Base-by-base conservation (phyloP, 2,797 vertebrate species). In the Hozukius guyotensis region DNA sequence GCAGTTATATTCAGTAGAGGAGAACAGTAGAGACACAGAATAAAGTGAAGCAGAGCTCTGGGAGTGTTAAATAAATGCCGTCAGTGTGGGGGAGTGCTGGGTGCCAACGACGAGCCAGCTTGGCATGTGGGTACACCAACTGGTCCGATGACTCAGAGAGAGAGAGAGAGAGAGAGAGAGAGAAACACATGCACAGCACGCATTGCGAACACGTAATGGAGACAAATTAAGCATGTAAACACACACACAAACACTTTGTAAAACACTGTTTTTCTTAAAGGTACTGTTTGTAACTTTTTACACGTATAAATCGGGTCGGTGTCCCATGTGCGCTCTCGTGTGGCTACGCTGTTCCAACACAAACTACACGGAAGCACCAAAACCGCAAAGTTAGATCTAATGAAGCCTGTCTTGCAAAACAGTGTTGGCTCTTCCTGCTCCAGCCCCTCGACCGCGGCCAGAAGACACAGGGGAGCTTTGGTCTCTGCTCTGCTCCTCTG, bases 71-170 rank as follows among this genome's bases (percentile, higher is more conserved):
- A 82, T 75, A 73, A 70, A 77, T 55, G 74, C 2, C 64, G 78
- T 80, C 84, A 83, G 75, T 81, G 84, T 85, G 90, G 84, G 77
- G 83, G 90, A 87, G 86, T 73, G 80, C 80, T 72, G 75, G 87
- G 83, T 79, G 89, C 78, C 77, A 80, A 57, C 55, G 38, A 86
- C 80, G 70, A 90, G 83, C 76, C 81, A 83, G 85, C 46, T 74
- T 89, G 92, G 83, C 84, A 93, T 90, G 93, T 94, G 92, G 93
- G 88, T 83, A 80, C 87, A 85, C 92, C 94, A 95, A 95, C 91
- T 91, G 93, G 88, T 90, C 75, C 1, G 73, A 82, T 95, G 94
- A 95, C 64, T 94, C 93, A 91, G 72, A 79, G 75, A 72, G 62
- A 89, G 83, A 84, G 16, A 90, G 70, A 78, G 75, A 71, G 38